phyloP scores from a whole-genome alignment of 2,113 vertebrate species.

The Suricata suricatta region DNA sequence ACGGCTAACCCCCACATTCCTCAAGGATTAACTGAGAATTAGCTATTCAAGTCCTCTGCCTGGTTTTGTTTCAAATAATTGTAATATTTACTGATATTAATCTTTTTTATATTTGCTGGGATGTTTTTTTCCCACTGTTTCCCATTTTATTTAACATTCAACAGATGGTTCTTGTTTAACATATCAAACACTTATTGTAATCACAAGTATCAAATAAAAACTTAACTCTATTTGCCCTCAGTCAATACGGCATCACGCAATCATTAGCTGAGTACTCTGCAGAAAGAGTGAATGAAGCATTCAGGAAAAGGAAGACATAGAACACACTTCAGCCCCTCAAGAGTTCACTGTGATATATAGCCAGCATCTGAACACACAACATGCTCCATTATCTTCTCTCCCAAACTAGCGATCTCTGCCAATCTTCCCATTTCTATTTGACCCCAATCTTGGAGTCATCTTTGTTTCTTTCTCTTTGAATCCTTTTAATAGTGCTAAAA shows the following conservation, averaged over 20 bases:
- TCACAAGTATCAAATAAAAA: constrained; percentile 47
- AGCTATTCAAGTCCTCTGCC: not conserved
- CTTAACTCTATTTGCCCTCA: not conserved
- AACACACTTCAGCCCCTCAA: not conserved
- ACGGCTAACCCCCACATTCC: not conserved
- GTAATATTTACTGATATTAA: constrained; percentile 1
- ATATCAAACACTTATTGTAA: not conserved
- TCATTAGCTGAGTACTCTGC: not conserved
- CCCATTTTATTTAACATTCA: constrained; percentile 51
- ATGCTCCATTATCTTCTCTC: not conserved
- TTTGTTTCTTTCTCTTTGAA: constrained; percentile 10
- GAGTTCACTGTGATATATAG: not conserved
- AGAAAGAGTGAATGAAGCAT: not conserved
- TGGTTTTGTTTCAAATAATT: constrained; percentile 35
- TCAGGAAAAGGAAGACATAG: not conserved
- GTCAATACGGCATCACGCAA: not conserved
- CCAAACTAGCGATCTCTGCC: not conserved
- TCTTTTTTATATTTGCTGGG: constrained; percentile 13
- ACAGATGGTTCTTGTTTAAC: constrained; percentile 1
- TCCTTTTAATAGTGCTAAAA: not conserved
- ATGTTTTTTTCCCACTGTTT: constrained; percentile 30
- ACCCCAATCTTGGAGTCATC: not conserved
- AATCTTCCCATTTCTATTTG: not conserved
- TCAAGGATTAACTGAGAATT: not conserved
- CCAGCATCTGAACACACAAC: not conserved